Percentiles rank a stretch among this genome's conserved stretches.
phyloP scores from a whole-genome alignment of 2,797 vertebrate species.

The Argentina silus region DNA sequence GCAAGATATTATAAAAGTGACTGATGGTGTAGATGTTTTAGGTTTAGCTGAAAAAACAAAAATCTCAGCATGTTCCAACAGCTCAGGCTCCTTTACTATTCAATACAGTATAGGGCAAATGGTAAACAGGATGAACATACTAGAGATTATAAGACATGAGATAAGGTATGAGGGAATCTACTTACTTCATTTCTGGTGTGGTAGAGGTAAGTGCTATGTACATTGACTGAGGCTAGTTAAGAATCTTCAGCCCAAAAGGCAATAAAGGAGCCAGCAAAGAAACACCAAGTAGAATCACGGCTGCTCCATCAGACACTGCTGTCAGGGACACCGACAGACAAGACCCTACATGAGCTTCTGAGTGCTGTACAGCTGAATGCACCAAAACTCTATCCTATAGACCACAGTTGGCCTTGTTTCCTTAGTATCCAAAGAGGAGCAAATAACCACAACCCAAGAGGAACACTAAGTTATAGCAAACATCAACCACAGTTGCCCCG shows the following conservation, averaged over 20 bases:
- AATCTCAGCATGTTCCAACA: background rate
- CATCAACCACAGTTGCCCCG: conserved; percentile 60
- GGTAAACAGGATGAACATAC: background rate
- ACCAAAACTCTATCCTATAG: conserved; percentile 41
- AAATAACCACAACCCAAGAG: conserved; percentile 44
- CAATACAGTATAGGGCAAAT: no score
- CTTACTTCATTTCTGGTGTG: conserved; percentile 76
- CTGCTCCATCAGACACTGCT: conserved; percentile 51
- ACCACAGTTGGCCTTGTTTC: conserved; percentile 52
- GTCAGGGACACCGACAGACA: conserved; percentile 42
- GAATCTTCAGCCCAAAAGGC: conserved; percentile 61
- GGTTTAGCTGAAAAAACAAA: background rate
- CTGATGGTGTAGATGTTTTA: no score
- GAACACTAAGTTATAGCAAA: conserved; percentile 51
- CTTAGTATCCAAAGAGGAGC: conserved; percentile 60
- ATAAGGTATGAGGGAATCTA: conserved; percentile 24
- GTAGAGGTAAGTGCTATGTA: conserved; percentile 67
- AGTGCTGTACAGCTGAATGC: conserved; percentile 18
- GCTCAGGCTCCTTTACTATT: background rate
- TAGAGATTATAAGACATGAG: background rate
- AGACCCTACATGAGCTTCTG: background rate
- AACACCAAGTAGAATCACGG: conserved; percentile 26
- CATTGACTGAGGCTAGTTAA: conserved; percentile 59
- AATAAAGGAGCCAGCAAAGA: conserved; percentile 29
- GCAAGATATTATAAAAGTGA: no score